Evolutionary conservation across 2,797 vertebrate genomes (phyloP).

Genomic region (Protosalanx chinensis): DNA sequence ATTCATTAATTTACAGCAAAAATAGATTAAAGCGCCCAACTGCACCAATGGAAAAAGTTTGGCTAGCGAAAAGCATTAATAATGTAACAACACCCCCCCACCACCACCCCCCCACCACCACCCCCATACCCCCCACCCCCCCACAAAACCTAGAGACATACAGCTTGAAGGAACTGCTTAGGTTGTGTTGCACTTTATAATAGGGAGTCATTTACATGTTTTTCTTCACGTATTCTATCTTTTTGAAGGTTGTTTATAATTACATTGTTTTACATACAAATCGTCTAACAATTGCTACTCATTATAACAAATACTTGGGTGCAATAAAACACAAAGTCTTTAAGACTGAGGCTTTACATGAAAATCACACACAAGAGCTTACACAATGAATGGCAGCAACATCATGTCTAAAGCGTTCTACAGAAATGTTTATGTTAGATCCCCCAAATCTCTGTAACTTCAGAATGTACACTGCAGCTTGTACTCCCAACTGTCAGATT

Average conservation of each 20-base stretch:
- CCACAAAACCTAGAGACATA: slow-evolving; percentile 64
- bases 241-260: slow-evolving; percentile 72
- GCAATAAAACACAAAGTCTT: slow-evolving; percentile 40
- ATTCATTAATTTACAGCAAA: slow-evolving; percentile 79
- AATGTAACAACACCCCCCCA: slow-evolving; percentile 61
- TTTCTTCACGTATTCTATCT: slow-evolving; percentile 62
- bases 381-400: slow-evolving; percentile 3
- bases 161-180: slow-evolving; percentile 60
- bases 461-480: not conserved
- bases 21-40: slow-evolving; percentile 75
- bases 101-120: slow-evolving; percentile 18
- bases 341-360: slow-evolving; percentile 53
- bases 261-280: slow-evolving; percentile 74
- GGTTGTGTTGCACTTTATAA: slow-evolving; percentile 72
- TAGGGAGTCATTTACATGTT: slow-evolving; percentile 71
- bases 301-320: slow-evolving; percentile 65
- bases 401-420: not conserved
- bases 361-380: slow-evolving; percentile 36
- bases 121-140: slow-evolving; percentile 20
- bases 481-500: not conserved
- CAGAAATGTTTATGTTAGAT: not conserved
- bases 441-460: not conserved
- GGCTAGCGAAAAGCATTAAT: slow-evolving; percentile 76
- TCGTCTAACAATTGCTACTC: slow-evolving; percentile 64
- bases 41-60: slow-evolving; percentile 72